Conservation (phyloP, 2,797 vertebrate species). For the Scyliorhinus canicula region DNA sequence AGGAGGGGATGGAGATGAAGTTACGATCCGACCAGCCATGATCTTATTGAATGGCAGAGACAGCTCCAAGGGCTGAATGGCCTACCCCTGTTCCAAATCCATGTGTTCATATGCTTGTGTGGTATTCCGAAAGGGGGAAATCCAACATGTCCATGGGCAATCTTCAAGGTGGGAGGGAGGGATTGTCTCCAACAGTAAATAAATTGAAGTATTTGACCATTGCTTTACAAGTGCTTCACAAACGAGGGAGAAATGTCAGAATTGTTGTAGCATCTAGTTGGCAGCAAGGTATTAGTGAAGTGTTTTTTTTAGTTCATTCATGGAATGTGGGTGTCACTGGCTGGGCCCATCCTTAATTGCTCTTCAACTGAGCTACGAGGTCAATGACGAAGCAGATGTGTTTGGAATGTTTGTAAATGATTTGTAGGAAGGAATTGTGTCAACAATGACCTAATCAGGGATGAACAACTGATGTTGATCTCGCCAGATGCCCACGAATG, state of each 20-base stretch:
- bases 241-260: background rate
- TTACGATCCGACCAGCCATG: too few species aligned
- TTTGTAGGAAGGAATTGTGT: background rate
- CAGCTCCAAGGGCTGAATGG: too few species aligned
- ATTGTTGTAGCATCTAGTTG: background rate
- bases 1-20: too few species aligned
- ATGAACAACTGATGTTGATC: background rate
- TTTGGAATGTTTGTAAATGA: background rate
- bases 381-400: background rate
- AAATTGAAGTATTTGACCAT: background rate
- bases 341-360: too few species aligned
- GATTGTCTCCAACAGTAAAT: background rate
- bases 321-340: too few species aligned
- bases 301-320: too few species aligned
- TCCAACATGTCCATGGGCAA: background rate
- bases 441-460: background rate
- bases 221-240: background rate
- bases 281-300: background rate
- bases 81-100: too few species aligned
- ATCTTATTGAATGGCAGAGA: too few species aligned
- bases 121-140: background rate
- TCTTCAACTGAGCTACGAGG: too few species aligned
- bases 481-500: background rate
- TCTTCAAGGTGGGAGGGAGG: too few species aligned
- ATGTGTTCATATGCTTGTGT: too few species aligned